Conservation (phyloP, 2,113 vertebrate genomes). For the Pedetes capensis region DNA sequence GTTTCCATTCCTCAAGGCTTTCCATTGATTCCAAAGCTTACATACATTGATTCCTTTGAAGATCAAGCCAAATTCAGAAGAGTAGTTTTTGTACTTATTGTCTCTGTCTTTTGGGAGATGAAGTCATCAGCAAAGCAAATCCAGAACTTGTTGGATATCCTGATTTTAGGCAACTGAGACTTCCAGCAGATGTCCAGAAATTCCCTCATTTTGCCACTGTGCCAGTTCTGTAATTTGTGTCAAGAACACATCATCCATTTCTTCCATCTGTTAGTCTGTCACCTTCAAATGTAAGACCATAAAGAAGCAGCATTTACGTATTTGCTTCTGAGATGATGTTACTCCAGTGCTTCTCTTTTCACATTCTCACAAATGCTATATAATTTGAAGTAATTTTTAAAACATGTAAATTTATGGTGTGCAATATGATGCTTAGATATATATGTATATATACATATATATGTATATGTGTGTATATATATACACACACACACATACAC, state of each 20-base stretch:
- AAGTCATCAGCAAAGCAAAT: slow-evolving; percentile 61
- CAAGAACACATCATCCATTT: slow-evolving; percentile 62
- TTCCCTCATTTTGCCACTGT: slow-evolving; percentile 43
- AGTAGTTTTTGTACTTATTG: slow-evolving; percentile 39
- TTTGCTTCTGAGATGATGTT: slow-evolving; percentile 33
- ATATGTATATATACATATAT: too few relatives aligned
- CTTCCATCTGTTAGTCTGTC: slow-evolving; percentile 76
- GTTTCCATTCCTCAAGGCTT: not conserved
- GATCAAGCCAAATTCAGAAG: slow-evolving; percentile 5
- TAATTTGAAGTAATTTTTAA: slow-evolving; percentile 9
- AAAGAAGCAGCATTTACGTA: slow-evolving; percentile 24
- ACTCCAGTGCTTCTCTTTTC: not conserved
- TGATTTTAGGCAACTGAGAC: slow-evolving; percentile 60
- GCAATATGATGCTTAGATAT: not conserved
- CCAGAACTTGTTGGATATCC: slow-evolving; percentile 34
- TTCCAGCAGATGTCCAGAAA: slow-evolving; percentile 73
- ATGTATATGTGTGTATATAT: too few relatives aligned
- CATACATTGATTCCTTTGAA: not conserved
- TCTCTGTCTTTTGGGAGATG: slow-evolving; percentile 49
- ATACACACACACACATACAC: too few relatives aligned
- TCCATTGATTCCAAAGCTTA: not conserved
- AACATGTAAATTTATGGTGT: not conserved
- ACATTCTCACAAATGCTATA: slow-evolving; percentile 1
- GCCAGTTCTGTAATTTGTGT: slow-evolving; percentile 55
- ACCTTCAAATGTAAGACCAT: slow-evolving; percentile 60